phyloP scores from a whole-genome alignment of 2,113 vertebrate species.

The Rhinopomastus cyanomelas region DNA sequence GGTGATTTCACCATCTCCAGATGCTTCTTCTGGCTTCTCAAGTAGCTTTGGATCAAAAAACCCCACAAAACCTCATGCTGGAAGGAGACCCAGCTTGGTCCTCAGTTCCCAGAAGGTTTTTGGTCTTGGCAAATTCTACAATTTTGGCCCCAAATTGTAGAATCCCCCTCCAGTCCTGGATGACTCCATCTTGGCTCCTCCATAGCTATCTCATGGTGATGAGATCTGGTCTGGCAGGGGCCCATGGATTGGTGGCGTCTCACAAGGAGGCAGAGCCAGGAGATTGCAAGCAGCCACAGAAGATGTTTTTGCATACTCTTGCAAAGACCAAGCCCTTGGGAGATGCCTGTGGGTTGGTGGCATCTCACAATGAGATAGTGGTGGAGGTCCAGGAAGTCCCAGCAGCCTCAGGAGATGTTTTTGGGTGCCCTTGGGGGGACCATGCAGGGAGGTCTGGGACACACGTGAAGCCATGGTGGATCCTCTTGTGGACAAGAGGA shows the following conservation, averaged over 20 bases:
- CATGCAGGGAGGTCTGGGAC: not conserved
- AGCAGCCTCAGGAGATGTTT: not conserved
- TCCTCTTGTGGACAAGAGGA: not conserved
- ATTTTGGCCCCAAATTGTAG: not conserved
- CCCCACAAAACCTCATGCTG: too few relatives aligned
- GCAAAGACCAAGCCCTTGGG: not conserved
- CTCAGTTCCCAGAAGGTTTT: not conserved
- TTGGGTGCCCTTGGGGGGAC: not conserved
- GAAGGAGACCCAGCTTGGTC: not conserved
- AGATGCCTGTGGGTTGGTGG: not conserved
- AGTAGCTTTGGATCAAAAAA: not conserved
- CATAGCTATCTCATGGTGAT: rapidly evolving
- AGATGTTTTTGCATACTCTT: not conserved
- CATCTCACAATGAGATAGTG: not conserved
- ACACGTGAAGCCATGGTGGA: not conserved
- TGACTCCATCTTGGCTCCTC: not conserved
- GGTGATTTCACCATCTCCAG: not conserved
- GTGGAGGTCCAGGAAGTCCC: not conserved
- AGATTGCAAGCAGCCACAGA: not conserved
- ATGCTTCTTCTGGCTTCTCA: not conserved
- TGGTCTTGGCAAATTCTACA: not conserved
- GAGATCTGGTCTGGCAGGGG: not conserved
- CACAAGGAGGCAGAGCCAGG: not conserved
- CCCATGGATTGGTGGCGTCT: not conserved
- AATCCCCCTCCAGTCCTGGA: not conserved